phyloP scores from a whole-genome alignment of 2,888 invertebrate genomes.

The Oegoconia quadripuncta region DNA sequence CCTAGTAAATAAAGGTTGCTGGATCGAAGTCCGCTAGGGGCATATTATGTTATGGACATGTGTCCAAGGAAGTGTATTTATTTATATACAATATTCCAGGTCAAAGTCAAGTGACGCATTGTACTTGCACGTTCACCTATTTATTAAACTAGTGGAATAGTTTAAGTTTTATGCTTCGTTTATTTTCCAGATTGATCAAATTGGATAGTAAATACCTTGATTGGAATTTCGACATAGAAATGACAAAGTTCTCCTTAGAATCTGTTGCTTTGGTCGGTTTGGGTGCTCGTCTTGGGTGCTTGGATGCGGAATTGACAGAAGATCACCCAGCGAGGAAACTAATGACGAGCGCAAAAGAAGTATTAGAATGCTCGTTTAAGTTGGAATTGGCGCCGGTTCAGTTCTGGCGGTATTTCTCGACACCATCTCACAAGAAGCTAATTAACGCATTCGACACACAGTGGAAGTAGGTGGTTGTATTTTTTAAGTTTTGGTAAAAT shows the following conservation, averaged over 20 bases:
- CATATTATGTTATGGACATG: no score
- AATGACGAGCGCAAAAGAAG: conserved; percentile 47
- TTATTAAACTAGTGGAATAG: no score
- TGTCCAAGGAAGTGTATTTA: no score
- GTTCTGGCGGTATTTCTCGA: conserved; percentile 47
- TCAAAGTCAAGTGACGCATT: no score
- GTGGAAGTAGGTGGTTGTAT: conserved; percentile 54
- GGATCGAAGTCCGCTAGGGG: no score
- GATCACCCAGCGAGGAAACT: conserved; percentile 51
- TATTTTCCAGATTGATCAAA: conserved; percentile 44
- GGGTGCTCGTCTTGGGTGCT: conserved; percentile 55
- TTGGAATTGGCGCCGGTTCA: conserved; percentile 48
- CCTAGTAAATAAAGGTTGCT: no score
- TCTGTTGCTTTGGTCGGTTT: conserved; percentile 60
- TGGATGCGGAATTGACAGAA: conserved; percentile 40
- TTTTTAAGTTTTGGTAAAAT: neutral
- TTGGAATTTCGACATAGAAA: conserved; percentile 69
- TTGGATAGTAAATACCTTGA: conserved; percentile 42
- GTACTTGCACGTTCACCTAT: no score
- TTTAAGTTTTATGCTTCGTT: no score
- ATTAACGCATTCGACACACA: conserved; percentile 52
- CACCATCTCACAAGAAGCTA: conserved; percentile 50
- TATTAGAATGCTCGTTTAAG: conserved; percentile 41
- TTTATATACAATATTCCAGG: no score
- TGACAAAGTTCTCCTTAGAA: conserved; percentile 82